Conservation (phyloP, 2,888 invertebrate species). For the Elegia similella region DNA sequence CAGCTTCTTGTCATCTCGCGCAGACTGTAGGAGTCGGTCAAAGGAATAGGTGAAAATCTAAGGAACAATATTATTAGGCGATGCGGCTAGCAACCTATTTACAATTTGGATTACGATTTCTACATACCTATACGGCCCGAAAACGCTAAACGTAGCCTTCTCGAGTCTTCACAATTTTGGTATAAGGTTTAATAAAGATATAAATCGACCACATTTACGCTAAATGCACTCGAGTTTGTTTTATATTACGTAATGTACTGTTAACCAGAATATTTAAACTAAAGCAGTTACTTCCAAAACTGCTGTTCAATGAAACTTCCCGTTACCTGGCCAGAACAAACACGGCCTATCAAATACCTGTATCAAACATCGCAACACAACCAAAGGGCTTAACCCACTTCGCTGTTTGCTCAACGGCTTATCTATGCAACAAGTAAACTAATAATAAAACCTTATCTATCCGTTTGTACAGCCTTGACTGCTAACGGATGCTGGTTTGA, state of each 20-base stretch:
- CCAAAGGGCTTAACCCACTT: constrained; percentile 60
- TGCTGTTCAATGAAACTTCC: constrained; percentile 25
- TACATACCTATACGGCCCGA: no score
- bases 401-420: constrained; percentile 50
- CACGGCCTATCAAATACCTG: constrained; percentile 30
- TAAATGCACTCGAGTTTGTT: neutral
- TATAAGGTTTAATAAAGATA: neutral
- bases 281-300: constrained; percentile 16
- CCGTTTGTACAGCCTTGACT: constrained; percentile 57
- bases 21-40: no score
- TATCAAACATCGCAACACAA: constrained; percentile 41
- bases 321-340: constrained; percentile 22
- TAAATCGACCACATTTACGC: neutral
- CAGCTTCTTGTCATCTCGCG: no score
- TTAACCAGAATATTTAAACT: neutral
- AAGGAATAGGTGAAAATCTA: no score
- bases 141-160: no score
- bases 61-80: no score
- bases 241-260: neutral
- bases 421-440: constrained; percentile 47
- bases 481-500: constrained; percentile 53
- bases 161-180: neutral
- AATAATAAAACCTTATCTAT: constrained; percentile 55
- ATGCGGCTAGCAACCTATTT: no score
- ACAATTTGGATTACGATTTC: no score